These are phyloP conservation scores for Chrysemys picta DNA, from an alignment of 2,113 vertebrate genomes.

Conservation along the genomic window DNA sequence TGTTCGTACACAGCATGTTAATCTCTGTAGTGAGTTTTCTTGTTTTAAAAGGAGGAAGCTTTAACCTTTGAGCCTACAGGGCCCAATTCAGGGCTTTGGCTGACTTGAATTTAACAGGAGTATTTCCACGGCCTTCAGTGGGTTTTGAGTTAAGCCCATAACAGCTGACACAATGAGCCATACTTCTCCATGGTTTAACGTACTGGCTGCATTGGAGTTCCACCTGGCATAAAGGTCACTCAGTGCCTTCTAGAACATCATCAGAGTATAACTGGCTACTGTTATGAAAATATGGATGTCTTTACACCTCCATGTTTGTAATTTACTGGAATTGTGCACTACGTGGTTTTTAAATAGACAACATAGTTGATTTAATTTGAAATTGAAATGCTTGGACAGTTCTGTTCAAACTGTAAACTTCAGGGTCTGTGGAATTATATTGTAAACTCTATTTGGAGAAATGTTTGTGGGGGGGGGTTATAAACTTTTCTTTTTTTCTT, in stretches of 20 bases:
- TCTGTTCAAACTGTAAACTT: background rate
- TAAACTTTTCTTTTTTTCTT: background rate
- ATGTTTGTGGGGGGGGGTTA: background rate
- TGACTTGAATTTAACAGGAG: background rate
- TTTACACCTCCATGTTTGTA: background rate
- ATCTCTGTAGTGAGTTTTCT: constrained; percentile 17
- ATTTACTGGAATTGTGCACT: too few relatives aligned
- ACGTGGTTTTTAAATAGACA: too few relatives aligned
- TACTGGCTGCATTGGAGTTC: background rate
- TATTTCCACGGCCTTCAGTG: background rate
- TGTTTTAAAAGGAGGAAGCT: constrained; percentile 4
- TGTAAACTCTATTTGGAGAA: background rate
- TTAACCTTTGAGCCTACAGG: background rate
- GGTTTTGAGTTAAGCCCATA: background rate
- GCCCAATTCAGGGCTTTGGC: too few relatives aligned
- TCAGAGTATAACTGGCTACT: background rate
- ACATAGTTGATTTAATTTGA: too few relatives aligned
- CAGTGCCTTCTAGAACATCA: background rate
- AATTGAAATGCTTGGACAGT: too few relatives aligned
- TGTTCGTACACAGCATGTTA: too few relatives aligned
- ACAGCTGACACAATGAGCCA: background rate
- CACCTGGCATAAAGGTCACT: background rate
- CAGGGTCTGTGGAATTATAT: background rate
- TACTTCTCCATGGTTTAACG: background rate
- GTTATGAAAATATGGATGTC: background rate